These are phyloP conservation scores for Melospiza georgiana DNA, from an alignment of 2,113 vertebrate species.

Conservation along the genomic window DNA sequence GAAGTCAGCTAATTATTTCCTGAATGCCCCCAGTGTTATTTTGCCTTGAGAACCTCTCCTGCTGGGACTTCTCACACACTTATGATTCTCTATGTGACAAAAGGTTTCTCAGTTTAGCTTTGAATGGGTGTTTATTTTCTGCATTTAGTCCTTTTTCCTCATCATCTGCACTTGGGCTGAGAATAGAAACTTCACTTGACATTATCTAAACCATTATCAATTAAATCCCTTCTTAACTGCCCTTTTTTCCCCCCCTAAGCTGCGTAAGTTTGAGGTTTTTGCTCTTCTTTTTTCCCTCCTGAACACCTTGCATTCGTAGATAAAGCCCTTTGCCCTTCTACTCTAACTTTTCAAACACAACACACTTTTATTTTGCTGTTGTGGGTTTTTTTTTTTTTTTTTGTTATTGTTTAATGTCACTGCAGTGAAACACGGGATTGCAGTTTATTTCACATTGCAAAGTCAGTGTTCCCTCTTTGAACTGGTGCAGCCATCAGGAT, in stretches of 20 bases:
- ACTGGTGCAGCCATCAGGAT: neutral
- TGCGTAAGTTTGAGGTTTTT: neutral
- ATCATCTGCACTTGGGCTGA: constrained; percentile 44
- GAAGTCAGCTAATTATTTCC: constrained; percentile 70
- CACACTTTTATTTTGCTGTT: neutral
- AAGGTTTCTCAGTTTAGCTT: constrained; percentile 60
- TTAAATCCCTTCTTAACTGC: constrained; percentile 60
- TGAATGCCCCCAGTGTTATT: constrained; percentile 54
- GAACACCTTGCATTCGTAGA: neutral
- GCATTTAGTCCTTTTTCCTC: constrained; percentile 35
- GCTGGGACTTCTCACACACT: constrained; percentile 48
- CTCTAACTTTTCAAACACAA: neutral
- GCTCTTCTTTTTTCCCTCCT: neutral
- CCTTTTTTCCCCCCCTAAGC: neutral
- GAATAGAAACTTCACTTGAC: constrained; percentile 62
- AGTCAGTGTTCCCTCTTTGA: neutral
- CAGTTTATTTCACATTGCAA: neutral
- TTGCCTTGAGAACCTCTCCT: constrained; percentile 59
- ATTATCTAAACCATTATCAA: constrained; percentile 58
- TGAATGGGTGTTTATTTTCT: constrained; percentile 69
- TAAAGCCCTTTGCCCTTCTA: constrained; percentile 19
- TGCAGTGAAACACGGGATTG: neutral
- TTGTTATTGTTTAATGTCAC: neutral
- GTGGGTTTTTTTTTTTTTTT: too few relatives aligned
- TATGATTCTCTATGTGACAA: constrained; percentile 58